These are phyloP conservation scores for Drosophila ananassae DNA, from an alignment of 1,140 invertebrate species.

Conservation along the genomic window DNA sequence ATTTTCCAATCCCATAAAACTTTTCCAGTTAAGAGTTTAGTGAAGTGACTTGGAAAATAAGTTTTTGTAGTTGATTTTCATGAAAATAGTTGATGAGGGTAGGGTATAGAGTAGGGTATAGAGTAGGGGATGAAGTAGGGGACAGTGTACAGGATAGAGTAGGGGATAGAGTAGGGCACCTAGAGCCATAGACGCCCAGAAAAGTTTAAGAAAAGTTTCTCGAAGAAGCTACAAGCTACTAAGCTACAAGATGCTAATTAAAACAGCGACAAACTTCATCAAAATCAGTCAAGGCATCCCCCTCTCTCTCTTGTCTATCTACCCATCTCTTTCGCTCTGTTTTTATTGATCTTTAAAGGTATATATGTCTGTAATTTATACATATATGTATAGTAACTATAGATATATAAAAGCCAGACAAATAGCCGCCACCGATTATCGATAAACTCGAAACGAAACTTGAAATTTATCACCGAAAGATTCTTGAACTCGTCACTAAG, in stretches of 20 bases:
- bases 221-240: neutral
- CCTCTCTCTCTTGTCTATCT: neutral
- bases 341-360: neutral
- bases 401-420: conserved; percentile 29
- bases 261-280: conserved; percentile 40
- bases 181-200: neutral
- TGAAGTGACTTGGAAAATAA: conserved; percentile 33
- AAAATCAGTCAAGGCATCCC: neutral
- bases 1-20: neutral
- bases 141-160: neutral
- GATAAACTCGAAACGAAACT: conserved; percentile 27
- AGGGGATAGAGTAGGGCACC: neutral
- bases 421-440: conserved; percentile 41
- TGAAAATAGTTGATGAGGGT: too few species aligned
- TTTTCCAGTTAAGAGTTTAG: conserved; percentile 19
- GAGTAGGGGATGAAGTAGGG: neutral
- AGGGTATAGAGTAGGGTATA: too few species aligned
- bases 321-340: too few species aligned
- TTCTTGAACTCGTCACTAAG: conserved; percentile 49
- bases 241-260: conserved; percentile 31
- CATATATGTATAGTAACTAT: neutral
- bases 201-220: neutral
- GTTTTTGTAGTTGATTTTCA: conserved; percentile 17
- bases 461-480: conserved; percentile 41
- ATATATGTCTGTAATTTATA: neutral